Conservation (phyloP, 2,888 invertebrate genomes). For the Spicauda simplicius region DNA sequence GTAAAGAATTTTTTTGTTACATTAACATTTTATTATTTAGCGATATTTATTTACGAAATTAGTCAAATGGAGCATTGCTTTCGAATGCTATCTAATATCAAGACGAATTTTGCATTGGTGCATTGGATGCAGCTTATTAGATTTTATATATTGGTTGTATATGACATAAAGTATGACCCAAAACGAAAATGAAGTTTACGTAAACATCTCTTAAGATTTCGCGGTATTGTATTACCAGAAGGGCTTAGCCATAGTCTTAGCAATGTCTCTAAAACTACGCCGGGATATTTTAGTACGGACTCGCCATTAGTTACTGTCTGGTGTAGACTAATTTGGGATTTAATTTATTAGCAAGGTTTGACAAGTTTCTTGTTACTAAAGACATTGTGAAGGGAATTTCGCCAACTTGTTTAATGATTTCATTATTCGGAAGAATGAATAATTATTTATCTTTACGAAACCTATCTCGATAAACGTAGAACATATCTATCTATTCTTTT, state of each 20-base stretch:
- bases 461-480: too few species aligned
- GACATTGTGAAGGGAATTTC: constrained; percentile 8
- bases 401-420: not conserved
- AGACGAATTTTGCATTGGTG: too few species aligned
- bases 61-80: too few species aligned
- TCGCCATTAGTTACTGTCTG: constrained; percentile 30
- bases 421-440: not conserved
- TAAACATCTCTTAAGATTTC: not conserved
- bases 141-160: too few species aligned
- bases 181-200: too few species aligned
- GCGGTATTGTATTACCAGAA: constrained; percentile 9
- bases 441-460: not conserved
- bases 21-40: too few species aligned
- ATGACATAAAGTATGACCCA: too few species aligned
- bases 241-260: constrained; percentile 11
- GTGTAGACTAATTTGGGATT: constrained; percentile 28
- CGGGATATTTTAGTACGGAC: constrained; percentile 17
- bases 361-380: constrained; percentile 14
- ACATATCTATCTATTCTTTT: too few species aligned
- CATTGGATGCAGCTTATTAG: too few species aligned
- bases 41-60: too few species aligned
- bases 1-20: not conserved
- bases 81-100: too few species aligned
- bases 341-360: constrained; percentile 28
- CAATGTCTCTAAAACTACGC: constrained; percentile 19